phyloP scores from a whole-genome alignment of 2,888 invertebrate genomes.

The Ectemnius continuus region DNA sequence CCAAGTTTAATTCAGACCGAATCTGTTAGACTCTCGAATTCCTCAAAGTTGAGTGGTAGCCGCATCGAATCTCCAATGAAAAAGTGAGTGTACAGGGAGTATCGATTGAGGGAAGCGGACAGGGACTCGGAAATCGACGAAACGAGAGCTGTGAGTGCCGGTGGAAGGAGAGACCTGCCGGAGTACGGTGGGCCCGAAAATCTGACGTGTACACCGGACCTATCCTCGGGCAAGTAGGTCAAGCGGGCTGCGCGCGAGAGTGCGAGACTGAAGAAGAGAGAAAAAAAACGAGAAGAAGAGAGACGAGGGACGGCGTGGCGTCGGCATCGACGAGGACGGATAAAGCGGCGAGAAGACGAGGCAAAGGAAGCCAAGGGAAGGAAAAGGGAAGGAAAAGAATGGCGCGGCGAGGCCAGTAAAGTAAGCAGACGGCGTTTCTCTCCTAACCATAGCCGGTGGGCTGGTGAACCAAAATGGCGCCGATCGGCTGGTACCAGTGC shows the following conservation, averaged over 20 bases:
- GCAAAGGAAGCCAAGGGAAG: conserved; percentile 23
- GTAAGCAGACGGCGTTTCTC: conserved; percentile 37
- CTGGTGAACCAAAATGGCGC: conserved; percentile 65
- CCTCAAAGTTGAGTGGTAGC: too few species aligned
- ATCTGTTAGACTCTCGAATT: too few species aligned
- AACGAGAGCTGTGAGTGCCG: not conserved
- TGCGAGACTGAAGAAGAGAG: conserved; percentile 52
- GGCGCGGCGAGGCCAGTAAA: conserved; percentile 45
- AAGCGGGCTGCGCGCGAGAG: conserved; percentile 58
- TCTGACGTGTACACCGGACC: conserved; percentile 57
- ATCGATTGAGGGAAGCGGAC: too few species aligned
- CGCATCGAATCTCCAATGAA: too few species aligned
- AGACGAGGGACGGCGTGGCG: not conserved
- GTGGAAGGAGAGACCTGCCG: conserved; percentile 12
- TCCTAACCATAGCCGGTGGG: conserved; percentile 34
- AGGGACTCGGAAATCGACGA: too few species aligned
- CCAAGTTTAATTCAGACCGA: too few species aligned
- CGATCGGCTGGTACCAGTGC: conserved; percentile 52
- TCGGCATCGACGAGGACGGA: too few species aligned
- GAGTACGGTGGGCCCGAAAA: conserved; percentile 41
- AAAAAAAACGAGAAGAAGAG: too few species aligned
- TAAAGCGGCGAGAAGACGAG: not conserved
- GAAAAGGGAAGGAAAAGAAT: conserved; percentile 47
- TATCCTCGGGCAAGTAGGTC: conserved; percentile 60
- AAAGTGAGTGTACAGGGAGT: too few species aligned